These are phyloP conservation scores for Lordiphosa clarofinis DNA, from an alignment of 1,140 invertebrate genomes.

Conservation along the genomic window DNA sequence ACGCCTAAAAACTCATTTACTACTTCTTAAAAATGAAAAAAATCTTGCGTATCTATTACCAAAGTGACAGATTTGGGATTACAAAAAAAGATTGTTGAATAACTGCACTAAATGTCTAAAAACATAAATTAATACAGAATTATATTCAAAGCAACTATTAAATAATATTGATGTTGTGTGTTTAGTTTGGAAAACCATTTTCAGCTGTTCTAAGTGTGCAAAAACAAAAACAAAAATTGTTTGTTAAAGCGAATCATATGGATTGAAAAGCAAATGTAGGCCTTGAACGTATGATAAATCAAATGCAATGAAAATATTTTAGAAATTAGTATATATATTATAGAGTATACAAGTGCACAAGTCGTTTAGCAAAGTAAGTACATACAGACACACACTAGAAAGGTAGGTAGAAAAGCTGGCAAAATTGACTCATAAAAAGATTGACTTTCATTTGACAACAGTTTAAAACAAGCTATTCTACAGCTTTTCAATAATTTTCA, in stretches of 20 bases:
- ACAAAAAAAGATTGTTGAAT: background rate
- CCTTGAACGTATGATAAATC: constrained; percentile 28
- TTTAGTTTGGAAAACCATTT: constrained; percentile 12
- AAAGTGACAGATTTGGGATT: background rate
- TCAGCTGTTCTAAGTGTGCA: constrained; percentile 26
- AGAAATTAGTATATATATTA: constrained; percentile 10
- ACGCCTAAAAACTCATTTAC: no score
- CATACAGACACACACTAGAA: background rate
- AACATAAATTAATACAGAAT: background rate
- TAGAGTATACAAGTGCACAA: background rate
- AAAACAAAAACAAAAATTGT: constrained; percentile 12
- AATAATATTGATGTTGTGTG: constrained; percentile 24
- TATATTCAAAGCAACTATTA: background rate
- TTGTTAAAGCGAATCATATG: constrained; percentile 12
- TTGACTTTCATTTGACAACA: no score
- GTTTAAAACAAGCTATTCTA: no score
- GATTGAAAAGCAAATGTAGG: constrained; percentile 50
- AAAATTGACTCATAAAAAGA: no score
- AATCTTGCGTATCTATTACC: no score
- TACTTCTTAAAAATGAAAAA: no score
- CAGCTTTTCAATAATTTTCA: no score
- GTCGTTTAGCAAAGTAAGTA: background rate
- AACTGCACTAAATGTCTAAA: constrained; percentile 10
- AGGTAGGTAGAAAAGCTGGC: no score
- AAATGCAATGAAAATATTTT: constrained; percentile 17